Percentiles rank a stretch among this genome's conserved stretches.
Conservation (phyloP, 92 coral and sea anemone species). For the Ricordea florida region DNA sequence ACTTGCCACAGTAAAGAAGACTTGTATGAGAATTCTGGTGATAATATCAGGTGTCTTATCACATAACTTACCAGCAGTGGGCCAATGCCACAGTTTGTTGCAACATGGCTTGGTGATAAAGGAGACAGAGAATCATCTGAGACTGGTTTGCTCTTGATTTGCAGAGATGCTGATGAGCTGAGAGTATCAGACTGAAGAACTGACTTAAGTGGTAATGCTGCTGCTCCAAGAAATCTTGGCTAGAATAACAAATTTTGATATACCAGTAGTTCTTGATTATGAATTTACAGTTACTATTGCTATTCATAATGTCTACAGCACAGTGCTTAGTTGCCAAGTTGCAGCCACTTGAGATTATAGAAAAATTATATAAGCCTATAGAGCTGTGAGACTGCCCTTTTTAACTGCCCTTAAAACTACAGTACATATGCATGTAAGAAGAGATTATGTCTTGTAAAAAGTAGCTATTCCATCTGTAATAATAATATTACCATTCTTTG, state of each 20-base stretch:
- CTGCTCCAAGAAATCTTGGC: constrained; percentile 84
- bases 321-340: too few species aligned
- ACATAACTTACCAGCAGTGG: constrained; percentile 34
- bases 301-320: neutral
- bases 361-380: too few species aligned
- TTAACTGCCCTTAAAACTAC: too few species aligned
- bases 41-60: neutral
- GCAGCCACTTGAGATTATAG: too few species aligned
- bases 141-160: constrained; percentile 19
- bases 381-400: too few species aligned
- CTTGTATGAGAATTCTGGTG: too few species aligned
- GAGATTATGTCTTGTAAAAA: too few species aligned
- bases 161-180: constrained; percentile 44
- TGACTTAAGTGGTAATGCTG: constrained; percentile 63
- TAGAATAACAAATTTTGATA: neutral
- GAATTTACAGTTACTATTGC: neutral
- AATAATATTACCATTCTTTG: constrained; percentile 89
- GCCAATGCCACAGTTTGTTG: too few species aligned
- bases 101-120: neutral
- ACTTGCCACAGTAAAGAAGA: too few species aligned
- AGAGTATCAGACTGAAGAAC: constrained; percentile 78
- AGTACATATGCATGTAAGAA: too few species aligned
- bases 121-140: neutral
- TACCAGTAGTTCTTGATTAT: neutral
- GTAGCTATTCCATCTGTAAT: too few species aligned